A percentile compares a stretch with the other conserved stretches of the same genome.
Evolutionary conservation across 2,113 vertebrate species (phyloP).

Genomic region (Crotalus tigris): DNA sequence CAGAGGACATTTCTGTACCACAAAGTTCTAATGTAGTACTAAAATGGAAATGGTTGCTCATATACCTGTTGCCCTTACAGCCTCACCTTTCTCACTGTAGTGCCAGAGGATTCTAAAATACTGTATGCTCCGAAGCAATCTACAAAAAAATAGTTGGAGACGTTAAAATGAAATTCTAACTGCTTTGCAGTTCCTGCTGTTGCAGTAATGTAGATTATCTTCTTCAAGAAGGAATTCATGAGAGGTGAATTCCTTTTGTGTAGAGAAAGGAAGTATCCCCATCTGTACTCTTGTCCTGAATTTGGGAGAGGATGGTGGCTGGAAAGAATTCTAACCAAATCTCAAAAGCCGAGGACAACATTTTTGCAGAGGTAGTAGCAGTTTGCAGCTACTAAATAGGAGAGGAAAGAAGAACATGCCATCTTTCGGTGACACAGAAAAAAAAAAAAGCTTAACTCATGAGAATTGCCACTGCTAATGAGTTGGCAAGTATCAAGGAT

Average conservation of each 20-base stretch:
- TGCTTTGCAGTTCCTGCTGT: background rate
- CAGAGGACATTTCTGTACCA: background rate
- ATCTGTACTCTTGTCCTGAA: background rate
- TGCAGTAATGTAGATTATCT: background rate
- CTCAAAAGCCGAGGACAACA: background rate
- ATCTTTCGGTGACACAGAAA: background rate
- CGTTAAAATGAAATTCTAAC: background rate
- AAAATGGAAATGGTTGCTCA: background rate
- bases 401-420: background rate
- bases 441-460: background rate
- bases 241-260: background rate
- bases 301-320: background rate
- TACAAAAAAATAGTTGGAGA: background rate
- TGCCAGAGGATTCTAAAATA: background rate
- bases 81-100: background rate
- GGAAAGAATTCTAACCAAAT: background rate
- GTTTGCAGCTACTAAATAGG: background rate
- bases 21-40: background rate
- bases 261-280: background rate
- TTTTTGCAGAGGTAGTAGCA: background rate
- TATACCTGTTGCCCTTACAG: background rate
- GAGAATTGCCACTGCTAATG: background rate
- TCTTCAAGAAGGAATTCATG: background rate
- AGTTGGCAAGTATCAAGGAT: background rate
- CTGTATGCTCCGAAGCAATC: background rate